Evolutionary conservation across 1,140 invertebrate genomes (phyloP).

Genomic region (Ceratitis capitata): DNA sequence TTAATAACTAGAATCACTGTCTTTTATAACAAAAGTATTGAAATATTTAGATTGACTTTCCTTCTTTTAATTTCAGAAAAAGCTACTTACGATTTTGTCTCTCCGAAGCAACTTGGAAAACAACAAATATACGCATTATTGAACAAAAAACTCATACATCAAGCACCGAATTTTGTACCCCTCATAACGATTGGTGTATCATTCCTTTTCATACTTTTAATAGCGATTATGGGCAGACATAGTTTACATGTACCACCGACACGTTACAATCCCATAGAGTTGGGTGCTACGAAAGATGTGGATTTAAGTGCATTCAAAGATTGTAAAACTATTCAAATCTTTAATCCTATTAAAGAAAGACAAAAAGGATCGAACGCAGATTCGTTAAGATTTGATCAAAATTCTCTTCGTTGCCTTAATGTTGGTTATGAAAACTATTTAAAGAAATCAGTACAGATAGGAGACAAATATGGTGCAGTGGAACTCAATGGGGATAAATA

Average conservation of each 20-base stretch:
- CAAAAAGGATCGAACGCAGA: neutral
- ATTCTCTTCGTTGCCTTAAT: neutral
- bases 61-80: neutral
- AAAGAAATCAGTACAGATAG: neutral
- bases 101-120: neutral
- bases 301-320: neutral
- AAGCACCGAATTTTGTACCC: constrained; percentile 56
- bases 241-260: neutral
- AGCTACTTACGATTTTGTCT: neutral
- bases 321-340: neutral
- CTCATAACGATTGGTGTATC: constrained; percentile 52
- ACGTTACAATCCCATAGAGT: neutral
- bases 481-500: constrained; percentile 40
- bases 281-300: neutral
- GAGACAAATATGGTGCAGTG: constrained; percentile 46
- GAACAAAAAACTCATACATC: constrained; percentile 57
- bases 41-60: neutral
- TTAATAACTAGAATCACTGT: no score
- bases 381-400: neutral
- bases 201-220: constrained; percentile 48
- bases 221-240: neutral
- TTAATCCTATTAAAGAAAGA: neutral
- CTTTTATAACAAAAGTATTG: no score
- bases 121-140: constrained; percentile 55
- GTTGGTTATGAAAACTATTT: neutral